A percentile compares a stretch with the other conserved stretches of the same genome.
Evolutionary conservation across 2,797 vertebrate species (phyloP).

Genomic region (Mionectes olivaceus): DNA sequence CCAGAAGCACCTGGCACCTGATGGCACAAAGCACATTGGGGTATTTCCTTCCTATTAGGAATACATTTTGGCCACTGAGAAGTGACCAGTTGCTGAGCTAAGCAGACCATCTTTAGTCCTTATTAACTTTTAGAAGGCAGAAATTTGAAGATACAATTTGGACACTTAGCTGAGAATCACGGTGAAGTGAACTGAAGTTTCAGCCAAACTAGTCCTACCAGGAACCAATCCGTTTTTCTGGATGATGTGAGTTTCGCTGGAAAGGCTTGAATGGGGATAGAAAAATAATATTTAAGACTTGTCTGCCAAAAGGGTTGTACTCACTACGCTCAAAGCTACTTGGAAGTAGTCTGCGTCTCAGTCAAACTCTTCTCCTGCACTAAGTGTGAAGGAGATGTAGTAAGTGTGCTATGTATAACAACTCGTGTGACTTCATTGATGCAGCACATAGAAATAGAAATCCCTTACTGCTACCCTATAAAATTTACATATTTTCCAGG

Average conservation of each 20-base stretch:
- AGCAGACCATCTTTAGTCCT: background rate
- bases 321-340: background rate
- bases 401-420: background rate
- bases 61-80: background rate
- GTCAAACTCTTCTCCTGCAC: background rate
- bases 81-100: background rate
- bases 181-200: background rate
- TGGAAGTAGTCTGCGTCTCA: background rate
- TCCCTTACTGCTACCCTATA: background rate
- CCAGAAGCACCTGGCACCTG: background rate
- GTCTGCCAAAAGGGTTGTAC: background rate
- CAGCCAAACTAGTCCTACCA: background rate
- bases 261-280: background rate
- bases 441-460: background rate
- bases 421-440: background rate
- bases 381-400: background rate
- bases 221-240: background rate
- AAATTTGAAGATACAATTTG: background rate
- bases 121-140: background rate
- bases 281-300: background rate
- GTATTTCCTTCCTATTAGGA: background rate
- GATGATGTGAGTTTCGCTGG: background rate
- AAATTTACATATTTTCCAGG: background rate
- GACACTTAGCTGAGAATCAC: background rate
- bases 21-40: background rate